phyloP scores from a whole-genome alignment of 2,797 vertebrate species.

The Pangasius djambal region DNA sequence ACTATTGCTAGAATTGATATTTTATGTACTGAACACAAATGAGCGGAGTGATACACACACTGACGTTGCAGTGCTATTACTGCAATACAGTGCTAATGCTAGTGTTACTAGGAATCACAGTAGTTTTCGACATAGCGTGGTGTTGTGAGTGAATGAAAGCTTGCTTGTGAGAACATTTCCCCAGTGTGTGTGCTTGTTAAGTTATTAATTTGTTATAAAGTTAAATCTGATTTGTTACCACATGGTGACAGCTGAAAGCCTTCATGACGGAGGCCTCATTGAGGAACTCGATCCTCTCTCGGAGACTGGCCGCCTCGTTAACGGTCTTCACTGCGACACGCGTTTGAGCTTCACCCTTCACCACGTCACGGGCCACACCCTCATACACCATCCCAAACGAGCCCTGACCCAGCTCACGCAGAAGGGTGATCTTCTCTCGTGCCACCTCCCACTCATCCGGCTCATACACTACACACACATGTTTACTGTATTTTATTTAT shows the following conservation, averaged over 20 bases:
- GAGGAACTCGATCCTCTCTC: slow-evolving; percentile 95
- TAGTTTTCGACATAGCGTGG: too few relatives aligned
- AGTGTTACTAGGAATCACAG: too few relatives aligned
- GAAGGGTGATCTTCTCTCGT: slow-evolving; percentile 88
- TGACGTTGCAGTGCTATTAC: too few relatives aligned
- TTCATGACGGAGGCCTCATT: slow-evolving; percentile 99
- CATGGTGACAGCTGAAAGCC: slow-evolving; percentile 95
- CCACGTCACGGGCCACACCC: slow-evolving; percentile 89
- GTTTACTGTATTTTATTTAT: neutral
- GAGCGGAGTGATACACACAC: too few relatives aligned
- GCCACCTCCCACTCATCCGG: slow-evolving; percentile 96
- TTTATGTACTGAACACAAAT: too few relatives aligned
- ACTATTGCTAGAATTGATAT: too few relatives aligned
- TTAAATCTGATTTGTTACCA: slow-evolving; percentile 74
- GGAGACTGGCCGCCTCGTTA: slow-evolving; percentile 91
- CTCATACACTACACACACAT: slow-evolving; percentile 81
- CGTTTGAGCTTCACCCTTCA: slow-evolving; percentile 87
- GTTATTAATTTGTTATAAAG: neutral
- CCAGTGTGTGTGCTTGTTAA: neutral
- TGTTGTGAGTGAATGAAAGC: too few relatives aligned
- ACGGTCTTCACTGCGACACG: slow-evolving; percentile 94
- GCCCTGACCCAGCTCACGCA: slow-evolving; percentile 93
- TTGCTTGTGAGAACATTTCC: too few relatives aligned
- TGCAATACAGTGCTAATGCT: too few relatives aligned
- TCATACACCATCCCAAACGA: slow-evolving; percentile 99